Evolutionary conservation across 2,113 vertebrate genomes (phyloP), one percentile per base, ranked within the genome.

Genomic region (Ammodytes marinus): DNA sequence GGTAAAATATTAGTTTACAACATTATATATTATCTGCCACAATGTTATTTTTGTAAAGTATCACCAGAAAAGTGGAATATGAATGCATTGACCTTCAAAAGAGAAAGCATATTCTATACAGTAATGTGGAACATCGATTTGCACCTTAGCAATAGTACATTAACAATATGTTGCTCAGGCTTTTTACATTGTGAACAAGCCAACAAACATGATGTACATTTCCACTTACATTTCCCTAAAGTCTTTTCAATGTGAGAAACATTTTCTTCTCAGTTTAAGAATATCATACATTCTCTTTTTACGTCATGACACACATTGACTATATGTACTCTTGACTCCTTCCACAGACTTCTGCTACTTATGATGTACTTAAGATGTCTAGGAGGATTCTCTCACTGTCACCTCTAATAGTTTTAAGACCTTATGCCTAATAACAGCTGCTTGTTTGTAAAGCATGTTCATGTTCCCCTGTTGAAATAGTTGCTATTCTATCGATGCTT

Each of bases 341-440:
- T 14, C 6, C 54, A 27, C 17, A 53, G 6, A 59, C 40, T 5
- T 80, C 11, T 54, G 11, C 27, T 52, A 3, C 39, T 40, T 49
- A 40, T 49, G 19, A 11, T 40, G 17, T 9, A 13, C 39, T 37
- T 63, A 19, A 55, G 64, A 47, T 57, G 55, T 64, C 19, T 65
- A 47, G 73, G 13, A 68, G 42, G 50, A 13, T 6, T 55, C 4
- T 6, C 14, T 37, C 14, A 42, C 13, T 77, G 67, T 78, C 71
- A 77, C 67, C 13, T 80, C 72, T 76, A 43, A 75, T 69, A 74
- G 86, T 84, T 79, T 84, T 76, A 78, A 69, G 58, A 57, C 35
- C 42, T 59, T 39, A 61, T 83, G 83, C 49, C 15, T 64, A 61
- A 69, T 27, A 69, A 68, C 40, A 61, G 47, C 54, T 39, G 10